Percentiles rank a stretch among this genome's conserved stretches.
phyloP scores from a whole-genome alignment of 1,140 invertebrate species.

The Calephelis virginiensis region DNA sequence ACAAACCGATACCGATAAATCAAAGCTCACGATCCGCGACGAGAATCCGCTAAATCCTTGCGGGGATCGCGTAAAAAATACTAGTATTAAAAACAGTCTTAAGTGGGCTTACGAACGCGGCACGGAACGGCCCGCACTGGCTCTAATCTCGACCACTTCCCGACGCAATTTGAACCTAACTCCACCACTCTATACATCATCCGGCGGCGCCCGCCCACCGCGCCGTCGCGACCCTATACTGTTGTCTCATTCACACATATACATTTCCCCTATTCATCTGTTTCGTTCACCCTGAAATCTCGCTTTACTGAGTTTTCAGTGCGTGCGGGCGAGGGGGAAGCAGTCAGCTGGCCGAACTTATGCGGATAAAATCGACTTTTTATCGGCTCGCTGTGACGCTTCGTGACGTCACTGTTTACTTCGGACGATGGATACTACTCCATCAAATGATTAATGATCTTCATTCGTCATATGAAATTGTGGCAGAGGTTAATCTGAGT shows the following conservation, averaged over 20 bases:
- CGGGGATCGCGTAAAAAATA: constrained; percentile 77
- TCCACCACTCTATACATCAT: constrained; percentile 84
- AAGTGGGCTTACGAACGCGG: constrained; percentile 75
- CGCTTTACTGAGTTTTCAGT: constrained; percentile 62
- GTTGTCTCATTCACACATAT: constrained; percentile 47
- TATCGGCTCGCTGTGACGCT: constrained; percentile 72
- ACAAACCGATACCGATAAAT: constrained; percentile 74
- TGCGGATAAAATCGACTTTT: constrained; percentile 77
- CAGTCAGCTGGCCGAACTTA: constrained; percentile 76
- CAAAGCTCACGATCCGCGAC: constrained; percentile 72
- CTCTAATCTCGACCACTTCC: constrained; percentile 84
- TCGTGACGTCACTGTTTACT: constrained; percentile 77
- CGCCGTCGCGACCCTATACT: constrained; percentile 44
- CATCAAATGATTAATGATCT: constrained; percentile 22
- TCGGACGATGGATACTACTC: constrained; percentile 40
- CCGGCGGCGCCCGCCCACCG: constrained; percentile 69
- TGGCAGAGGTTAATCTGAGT: not conserved
- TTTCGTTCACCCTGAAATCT: constrained; percentile 64
- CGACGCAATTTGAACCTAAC: constrained; percentile 83
- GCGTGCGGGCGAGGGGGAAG: constrained; percentile 53
- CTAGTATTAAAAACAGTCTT: constrained; percentile 78
- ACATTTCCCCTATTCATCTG: constrained; percentile 21
- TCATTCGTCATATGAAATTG: not conserved
- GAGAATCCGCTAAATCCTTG: constrained; percentile 75
- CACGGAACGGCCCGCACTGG: constrained; percentile 71